phyloP scores from a whole-genome alignment of 2,888 invertebrate species.

The Microplitis manilae region DNA sequence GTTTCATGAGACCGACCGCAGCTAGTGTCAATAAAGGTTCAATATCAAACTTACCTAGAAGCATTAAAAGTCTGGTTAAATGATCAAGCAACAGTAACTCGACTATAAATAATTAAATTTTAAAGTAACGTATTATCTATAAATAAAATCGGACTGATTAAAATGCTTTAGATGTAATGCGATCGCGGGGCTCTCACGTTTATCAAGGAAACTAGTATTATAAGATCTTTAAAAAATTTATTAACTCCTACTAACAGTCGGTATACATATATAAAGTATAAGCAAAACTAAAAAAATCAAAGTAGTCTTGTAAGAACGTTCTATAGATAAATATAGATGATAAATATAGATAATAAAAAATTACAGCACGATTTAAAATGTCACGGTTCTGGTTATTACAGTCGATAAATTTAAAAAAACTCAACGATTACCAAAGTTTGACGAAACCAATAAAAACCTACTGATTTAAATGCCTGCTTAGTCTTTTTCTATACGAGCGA shows the following conservation, averaged over 20 bases:
- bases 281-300: background rate
- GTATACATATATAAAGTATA: background rate
- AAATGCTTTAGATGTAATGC: slow-evolving; percentile 15
- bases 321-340: background rate
- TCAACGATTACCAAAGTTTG: slow-evolving; percentile 43
- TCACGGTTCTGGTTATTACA: slow-evolving; percentile 27
- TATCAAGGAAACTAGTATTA: background rate
- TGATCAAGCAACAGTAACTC: slow-evolving; percentile 34
- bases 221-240: background rate
- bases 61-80: slow-evolving; percentile 65
- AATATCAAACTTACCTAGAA: slow-evolving; percentile 66
- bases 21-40: slow-evolving; percentile 84
- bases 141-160: slow-evolving; percentile 26
- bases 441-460: slow-evolving; percentile 31
- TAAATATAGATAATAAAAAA: background rate
- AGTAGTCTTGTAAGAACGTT: background rate
- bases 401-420: background rate
- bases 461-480: slow-evolving; percentile 1
- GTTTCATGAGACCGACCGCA: slow-evolving; percentile 91
- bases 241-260: background rate
- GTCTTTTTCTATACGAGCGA: background rate
- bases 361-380: background rate
- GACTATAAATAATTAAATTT: background rate
- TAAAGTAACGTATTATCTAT: background rate
- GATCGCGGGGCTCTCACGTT: background rate